Conservation (phyloP, 1,140 invertebrate genomes). For the Metopolophium dirhodum region DNA sequence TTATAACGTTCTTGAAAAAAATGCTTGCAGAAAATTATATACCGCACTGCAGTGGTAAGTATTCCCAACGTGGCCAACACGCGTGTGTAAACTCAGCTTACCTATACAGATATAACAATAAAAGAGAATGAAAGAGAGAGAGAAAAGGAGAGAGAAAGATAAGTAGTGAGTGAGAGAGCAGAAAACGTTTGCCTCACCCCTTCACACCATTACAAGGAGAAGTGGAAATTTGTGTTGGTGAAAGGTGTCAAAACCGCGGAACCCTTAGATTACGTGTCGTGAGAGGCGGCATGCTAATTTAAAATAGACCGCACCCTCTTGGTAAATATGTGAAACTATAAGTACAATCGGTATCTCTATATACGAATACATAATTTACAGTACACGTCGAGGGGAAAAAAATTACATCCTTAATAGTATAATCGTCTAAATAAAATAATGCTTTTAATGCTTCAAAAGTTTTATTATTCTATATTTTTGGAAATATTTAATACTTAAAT, state of each 20-base stretch:
- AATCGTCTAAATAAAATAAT: neutral
- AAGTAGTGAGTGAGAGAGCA: neutral
- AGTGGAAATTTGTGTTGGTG: conserved; percentile 13
- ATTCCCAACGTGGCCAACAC: neutral
- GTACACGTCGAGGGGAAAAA: neutral
- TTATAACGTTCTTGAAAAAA: neutral
- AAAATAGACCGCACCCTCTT: neutral
- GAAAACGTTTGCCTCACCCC: neutral
- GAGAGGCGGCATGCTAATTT: neutral
- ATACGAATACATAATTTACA: neutral
- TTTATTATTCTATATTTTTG: neutral
- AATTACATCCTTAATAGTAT: neutral
- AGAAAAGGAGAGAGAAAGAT: neutral
- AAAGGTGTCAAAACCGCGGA: conserved; percentile 1
- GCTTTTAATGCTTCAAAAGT: neutral
- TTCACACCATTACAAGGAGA: neutral
- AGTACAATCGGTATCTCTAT: neutral
- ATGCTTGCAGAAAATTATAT: neutral
- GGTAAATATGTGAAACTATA: conserved; percentile 16
- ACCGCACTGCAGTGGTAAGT: neutral
- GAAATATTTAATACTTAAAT: neutral
- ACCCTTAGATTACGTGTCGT: neutral
- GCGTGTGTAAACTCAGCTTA: neutral
- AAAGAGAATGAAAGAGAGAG: neutral
- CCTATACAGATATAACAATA: neutral